Evolutionary conservation across 2,888 invertebrate genomes (phyloP).

Genomic region (Drosophila paramelanica): DNA sequence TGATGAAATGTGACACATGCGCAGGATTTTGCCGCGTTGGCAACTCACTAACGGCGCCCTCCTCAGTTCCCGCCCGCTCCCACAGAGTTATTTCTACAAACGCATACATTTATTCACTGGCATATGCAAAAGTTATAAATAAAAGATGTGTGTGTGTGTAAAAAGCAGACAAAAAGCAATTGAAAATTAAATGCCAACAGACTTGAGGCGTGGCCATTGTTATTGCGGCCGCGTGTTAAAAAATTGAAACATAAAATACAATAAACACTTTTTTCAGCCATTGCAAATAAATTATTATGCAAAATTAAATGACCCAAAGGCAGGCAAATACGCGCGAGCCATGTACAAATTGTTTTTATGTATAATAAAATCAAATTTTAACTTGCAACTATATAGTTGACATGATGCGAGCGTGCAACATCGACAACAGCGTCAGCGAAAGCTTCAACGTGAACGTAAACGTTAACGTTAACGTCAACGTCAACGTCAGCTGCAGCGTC

Average conservation of each 20-base stretch:
- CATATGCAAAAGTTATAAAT: slow-evolving; percentile 67
- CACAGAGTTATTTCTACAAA: neutral
- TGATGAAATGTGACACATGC: slow-evolving; percentile 75
- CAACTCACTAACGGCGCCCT: slow-evolving; percentile 47
- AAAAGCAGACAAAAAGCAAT: slow-evolving; percentile 72
- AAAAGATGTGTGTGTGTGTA: slow-evolving; percentile 58
- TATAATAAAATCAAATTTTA: slow-evolving; percentile 69
- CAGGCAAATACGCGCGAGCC: slow-evolving; percentile 46
- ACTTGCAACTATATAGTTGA: slow-evolving; percentile 60
- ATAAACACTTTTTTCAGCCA: slow-evolving; percentile 60
- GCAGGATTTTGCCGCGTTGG: slow-evolving; percentile 74
- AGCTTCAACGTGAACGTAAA: slow-evolving; percentile 34
- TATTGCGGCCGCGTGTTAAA: slow-evolving; percentile 50
- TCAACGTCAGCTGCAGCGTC: slow-evolving; percentile 17
- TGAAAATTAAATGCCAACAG: slow-evolving; percentile 77
- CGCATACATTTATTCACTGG: slow-evolving; percentile 27
- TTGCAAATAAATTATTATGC: slow-evolving; percentile 79
- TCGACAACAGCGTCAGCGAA: slow-evolving; percentile 26
- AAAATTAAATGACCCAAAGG: slow-evolving; percentile 77
- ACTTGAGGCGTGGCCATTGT: slow-evolving; percentile 69
- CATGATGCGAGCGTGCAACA: slow-evolving; percentile 28
- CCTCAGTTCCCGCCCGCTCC: neutral
- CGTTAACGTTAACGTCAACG: slow-evolving; percentile 21
- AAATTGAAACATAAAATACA: slow-evolving; percentile 77
- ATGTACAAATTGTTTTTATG: slow-evolving; percentile 32